Conservation (phyloP, 2,888 invertebrate genomes). For the Lycaena phlaeas region DNA sequence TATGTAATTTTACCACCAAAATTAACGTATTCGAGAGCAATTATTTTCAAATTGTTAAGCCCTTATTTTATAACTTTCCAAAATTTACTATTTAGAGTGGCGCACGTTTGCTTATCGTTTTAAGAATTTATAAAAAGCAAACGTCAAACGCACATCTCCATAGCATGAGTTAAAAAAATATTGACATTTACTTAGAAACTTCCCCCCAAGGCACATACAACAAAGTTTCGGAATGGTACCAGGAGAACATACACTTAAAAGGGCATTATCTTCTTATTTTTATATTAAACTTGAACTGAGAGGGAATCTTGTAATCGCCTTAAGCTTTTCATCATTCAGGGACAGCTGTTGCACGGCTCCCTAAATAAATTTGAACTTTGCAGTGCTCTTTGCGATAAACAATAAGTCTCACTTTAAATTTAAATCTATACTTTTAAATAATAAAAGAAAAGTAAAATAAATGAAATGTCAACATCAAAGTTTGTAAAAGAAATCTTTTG, state of each 20-base stretch:
- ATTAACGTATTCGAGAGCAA: too few species aligned
- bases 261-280: constrained; percentile 61
- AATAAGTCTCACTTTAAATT: constrained; percentile 12
- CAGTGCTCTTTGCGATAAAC: constrained; percentile 14
- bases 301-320: constrained; percentile 57
- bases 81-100: too few species aligned
- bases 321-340: constrained; percentile 60
- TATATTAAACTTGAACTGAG: constrained; percentile 55
- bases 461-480: too few species aligned
- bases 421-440: not conserved
- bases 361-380: constrained; percentile 19
- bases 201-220: constrained; percentile 20
- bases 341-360: constrained; percentile 46
- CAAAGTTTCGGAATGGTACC: constrained; percentile 33
- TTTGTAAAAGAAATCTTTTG: too few species aligned
- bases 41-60: too few species aligned
- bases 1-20: too few species aligned
- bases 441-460: not conserved
- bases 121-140: too few species aligned
- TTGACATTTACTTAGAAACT: constrained; percentile 23
- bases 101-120: constrained; percentile 3
- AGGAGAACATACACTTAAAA: constrained; percentile 51
- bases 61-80: too few species aligned
- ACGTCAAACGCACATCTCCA: not conserved
- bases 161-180: constrained; percentile 19